phyloP scores from a whole-genome alignment of 2,797 vertebrate genomes.

The Eurystomus glaucurus region DNA sequence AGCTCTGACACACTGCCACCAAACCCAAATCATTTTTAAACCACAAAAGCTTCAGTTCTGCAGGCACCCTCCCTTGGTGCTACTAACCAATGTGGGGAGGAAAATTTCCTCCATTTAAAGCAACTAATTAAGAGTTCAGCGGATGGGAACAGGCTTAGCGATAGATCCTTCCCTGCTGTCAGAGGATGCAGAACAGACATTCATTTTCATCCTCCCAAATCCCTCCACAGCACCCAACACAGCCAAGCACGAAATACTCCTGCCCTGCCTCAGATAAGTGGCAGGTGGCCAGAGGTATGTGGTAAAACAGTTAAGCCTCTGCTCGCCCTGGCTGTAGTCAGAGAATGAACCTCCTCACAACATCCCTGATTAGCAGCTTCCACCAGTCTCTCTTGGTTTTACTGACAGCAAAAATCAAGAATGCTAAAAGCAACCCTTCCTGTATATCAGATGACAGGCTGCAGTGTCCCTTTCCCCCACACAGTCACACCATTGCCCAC shows the following conservation, averaged over 20 bases:
- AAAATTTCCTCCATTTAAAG: neutral
- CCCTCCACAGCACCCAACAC: neutral
- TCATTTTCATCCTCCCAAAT: conserved; percentile 1
- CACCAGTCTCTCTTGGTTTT: neutral
- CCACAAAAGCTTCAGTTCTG: neutral
- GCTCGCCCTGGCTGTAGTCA: neutral
- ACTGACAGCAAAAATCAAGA: neutral
- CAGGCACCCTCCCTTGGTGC: neutral
- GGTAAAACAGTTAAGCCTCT: neutral
- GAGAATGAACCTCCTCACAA: neutral
- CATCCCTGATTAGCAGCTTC: neutral
- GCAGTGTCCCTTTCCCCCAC: neutral
- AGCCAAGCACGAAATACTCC: neutral
- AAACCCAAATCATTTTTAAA: neutral
- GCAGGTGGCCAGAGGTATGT: neutral
- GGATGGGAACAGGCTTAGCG: neutral
- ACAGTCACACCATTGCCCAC: neutral
- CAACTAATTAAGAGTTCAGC: neutral
- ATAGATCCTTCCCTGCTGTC: conserved; percentile 6
- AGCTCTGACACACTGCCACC: neutral
- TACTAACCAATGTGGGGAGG: neutral
- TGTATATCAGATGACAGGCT: neutral
- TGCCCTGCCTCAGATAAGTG: neutral
- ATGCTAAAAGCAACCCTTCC: neutral
- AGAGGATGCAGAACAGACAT: conserved; percentile 13